A percentile compares a stretch with the other conserved stretches of the same genome.
Evolutionary conservation across 1,140 invertebrate species (phyloP).

Genomic region (Ostrea edulis): DNA sequence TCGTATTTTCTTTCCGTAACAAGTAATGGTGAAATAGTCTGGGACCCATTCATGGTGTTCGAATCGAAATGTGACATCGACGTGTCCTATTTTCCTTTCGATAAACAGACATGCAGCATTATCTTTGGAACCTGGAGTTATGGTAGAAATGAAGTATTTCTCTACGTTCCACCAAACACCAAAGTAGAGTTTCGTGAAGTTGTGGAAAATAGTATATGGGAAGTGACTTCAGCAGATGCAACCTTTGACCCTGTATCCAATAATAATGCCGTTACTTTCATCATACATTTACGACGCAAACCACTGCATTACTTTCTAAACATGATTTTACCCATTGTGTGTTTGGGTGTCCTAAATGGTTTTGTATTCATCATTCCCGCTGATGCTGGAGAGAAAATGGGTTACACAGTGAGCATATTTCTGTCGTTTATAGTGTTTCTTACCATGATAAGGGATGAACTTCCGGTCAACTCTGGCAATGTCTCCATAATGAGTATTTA

Average conservation of each 20-base stretch:
- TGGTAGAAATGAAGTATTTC: background rate
- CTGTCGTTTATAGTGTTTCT: slow-evolving; percentile 18
- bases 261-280: background rate
- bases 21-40: background rate
- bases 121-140: slow-evolving; percentile 1
- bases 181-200: background rate
- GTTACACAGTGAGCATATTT: slow-evolving; percentile 9
- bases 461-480: background rate
- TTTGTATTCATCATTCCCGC: slow-evolving; percentile 3
- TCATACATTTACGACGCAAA: background rate
- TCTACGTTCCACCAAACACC: background rate
- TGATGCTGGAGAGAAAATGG: slow-evolving; percentile 31
- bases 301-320: background rate
- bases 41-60: slow-evolving; percentile 2
- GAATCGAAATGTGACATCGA: background rate
- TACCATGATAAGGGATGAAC: background rate
- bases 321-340: background rate
- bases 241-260: background rate
- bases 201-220: slow-evolving; percentile 10
- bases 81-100: background rate
- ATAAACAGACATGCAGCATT: slow-evolving; percentile 4
- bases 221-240: background rate
- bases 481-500: background rate
- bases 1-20: background rate
- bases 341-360: background rate